phyloP scores from a whole-genome alignment of 2,113 vertebrate genomes.

The Nothocercus julius region DNA sequence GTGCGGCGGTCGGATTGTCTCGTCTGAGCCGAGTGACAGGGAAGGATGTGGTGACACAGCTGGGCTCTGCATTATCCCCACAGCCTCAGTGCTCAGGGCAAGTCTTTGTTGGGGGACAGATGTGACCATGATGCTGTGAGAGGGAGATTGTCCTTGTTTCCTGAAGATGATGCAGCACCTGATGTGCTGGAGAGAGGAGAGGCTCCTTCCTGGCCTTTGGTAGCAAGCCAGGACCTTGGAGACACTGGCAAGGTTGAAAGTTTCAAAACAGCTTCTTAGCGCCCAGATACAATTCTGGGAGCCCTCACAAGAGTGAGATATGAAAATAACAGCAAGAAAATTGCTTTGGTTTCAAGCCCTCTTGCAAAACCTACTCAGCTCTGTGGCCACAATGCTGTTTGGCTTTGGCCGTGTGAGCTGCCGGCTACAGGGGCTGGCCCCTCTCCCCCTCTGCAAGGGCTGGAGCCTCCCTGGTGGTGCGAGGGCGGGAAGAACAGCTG shows the following conservation, averaged over 20 bases:
- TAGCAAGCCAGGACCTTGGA: neutral
- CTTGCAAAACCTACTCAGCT: neutral
- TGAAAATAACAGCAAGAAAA: neutral
- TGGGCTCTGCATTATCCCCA: neutral
- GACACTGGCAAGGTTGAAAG: neutral
- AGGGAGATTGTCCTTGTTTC: accelerated
- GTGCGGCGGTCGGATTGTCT: neutral
- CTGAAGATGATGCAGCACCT: neutral
- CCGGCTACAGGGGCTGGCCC: neutral
- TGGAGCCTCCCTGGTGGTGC: neutral
- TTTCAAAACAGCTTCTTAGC: accelerated
- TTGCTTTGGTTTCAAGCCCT: neutral
- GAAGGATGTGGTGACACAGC: neutral
- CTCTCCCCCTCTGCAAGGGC: neutral
- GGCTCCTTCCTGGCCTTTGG: neutral
- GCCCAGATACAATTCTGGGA: neutral
- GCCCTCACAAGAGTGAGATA: neutral
- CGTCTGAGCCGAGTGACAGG: neutral
- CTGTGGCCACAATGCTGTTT: too few species aligned
- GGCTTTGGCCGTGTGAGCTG: too few species aligned
- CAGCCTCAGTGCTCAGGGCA: neutral
- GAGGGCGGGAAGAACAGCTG: neutral
- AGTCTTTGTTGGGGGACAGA: neutral
- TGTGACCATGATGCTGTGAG: neutral
- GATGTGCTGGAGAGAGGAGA: neutral